A percentile compares a stretch with the other conserved stretches of the same genome.
These are phyloP conservation scores for Elymnias hypermnestra DNA, from an alignment of 1,140 invertebrate genomes.

Conservation along the genomic window DNA sequence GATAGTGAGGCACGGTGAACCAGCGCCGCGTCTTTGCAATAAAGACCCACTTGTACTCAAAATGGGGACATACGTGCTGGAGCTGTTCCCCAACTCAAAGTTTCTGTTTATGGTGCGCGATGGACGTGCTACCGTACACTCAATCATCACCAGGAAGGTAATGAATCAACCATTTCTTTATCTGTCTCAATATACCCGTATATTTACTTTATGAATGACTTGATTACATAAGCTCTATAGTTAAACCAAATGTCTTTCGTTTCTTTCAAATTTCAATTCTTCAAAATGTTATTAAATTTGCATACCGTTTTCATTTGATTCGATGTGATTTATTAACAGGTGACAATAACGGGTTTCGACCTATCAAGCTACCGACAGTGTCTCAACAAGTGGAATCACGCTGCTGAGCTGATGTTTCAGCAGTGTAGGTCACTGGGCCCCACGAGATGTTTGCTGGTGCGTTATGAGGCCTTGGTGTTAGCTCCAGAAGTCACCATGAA, in stretches of 20 bases:
- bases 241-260: too few species aligned
- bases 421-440: slow-evolving; percentile 94
- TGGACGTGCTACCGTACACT: slow-evolving; percentile 97
- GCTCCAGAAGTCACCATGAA: slow-evolving; percentile 94
- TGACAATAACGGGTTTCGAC: slow-evolving; percentile 99
- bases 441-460: slow-evolving; percentile 87
- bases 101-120: slow-evolving; percentile 99
- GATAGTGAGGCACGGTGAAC: slow-evolving; percentile 96
- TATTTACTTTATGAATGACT: too few species aligned
- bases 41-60: slow-evolving; percentile 99
- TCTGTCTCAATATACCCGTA: too few species aligned
- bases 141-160: slow-evolving; percentile 97
- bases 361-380: slow-evolving; percentile 94
- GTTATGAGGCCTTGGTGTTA: slow-evolving; percentile 98
- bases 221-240: too few species aligned
- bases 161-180: too few species aligned
- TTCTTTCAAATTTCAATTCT: too few species aligned
- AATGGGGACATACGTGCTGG: slow-evolving; percentile 91
- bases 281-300: too few species aligned
- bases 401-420: slow-evolving; percentile 94
- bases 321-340: too few species aligned
- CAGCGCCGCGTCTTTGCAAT: slow-evolving; percentile 95
- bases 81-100: slow-evolving; percentile 91
- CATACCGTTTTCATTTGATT: too few species aligned
- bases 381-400: slow-evolving; percentile 96